Evolutionary conservation across 2,797 vertebrate species (phyloP).

Genomic region (Diceros bicornis): DNA sequence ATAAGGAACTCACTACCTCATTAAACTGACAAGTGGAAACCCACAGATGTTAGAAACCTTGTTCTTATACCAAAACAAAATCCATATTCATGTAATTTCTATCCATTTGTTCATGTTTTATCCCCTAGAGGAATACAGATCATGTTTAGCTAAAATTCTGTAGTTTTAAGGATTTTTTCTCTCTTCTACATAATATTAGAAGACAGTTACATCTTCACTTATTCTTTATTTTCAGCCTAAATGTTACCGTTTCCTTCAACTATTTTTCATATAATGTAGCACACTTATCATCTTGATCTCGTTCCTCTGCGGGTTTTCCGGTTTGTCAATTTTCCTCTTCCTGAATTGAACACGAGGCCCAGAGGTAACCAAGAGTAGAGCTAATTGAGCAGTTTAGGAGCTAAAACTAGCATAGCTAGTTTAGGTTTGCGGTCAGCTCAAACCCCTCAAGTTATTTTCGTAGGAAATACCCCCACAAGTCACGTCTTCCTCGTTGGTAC

Average conservation of each 20-base stretch:
- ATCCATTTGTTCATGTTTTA: conserved; percentile 56
- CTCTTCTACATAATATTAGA: not conserved
- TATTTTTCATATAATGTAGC: not conserved
- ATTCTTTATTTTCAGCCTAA: not conserved
- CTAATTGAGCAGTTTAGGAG: not conserved
- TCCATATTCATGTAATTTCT: conserved; percentile 43
- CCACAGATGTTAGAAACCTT: conserved; percentile 36
- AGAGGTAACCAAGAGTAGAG: conserved; percentile 1
- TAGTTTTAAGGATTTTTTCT: not conserved
- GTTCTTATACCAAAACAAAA: conserved; percentile 57
- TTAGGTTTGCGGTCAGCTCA: conserved; percentile 24
- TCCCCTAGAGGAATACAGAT: conserved; percentile 50
- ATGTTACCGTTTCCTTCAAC: not conserved
- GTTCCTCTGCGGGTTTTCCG: not conserved
- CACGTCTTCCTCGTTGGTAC: not conserved
- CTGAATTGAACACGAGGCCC: not conserved
- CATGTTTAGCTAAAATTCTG: conserved; percentile 51
- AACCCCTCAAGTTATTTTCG: conserved; percentile 45
- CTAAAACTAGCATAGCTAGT: too few species aligned
- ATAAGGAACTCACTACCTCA: conserved; percentile 21
- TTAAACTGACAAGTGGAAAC: conserved; percentile 37
- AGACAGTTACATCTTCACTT: conserved; percentile 46
- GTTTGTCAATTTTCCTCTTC: not conserved
- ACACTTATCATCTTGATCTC: not conserved
- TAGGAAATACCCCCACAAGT: conserved; percentile 57